A percentile compares a stretch with the other conserved stretches of the same genome.
These are phyloP conservation scores for Ophonus ardosiacus DNA, from an alignment of 2,888 invertebrate species.

Conservation along the genomic window DNA sequence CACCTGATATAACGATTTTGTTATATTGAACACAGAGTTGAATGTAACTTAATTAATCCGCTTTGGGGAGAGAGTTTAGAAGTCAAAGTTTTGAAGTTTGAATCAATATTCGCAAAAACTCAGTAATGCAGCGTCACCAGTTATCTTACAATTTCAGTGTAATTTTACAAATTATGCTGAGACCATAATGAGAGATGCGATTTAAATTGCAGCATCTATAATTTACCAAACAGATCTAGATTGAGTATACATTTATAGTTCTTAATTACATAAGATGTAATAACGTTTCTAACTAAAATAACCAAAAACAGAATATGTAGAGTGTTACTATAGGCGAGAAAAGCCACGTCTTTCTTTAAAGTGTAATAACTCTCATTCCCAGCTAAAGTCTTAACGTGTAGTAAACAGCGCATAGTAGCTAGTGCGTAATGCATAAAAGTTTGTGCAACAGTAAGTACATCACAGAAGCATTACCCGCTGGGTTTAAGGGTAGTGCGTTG, in stretches of 20 bases:
- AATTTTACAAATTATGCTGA: neutral
- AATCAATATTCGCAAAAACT: constrained; percentile 31
- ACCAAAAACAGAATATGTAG: no score
- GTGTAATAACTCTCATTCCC: no score
- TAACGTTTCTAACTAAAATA: no score
- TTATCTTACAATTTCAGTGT: neutral
- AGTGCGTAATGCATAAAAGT: no score
- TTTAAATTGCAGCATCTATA: neutral
- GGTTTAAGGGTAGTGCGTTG: no score
- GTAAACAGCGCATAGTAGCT: no score
- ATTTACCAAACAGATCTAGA: neutral
- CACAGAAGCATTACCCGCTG: no score
- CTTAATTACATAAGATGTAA: no score
- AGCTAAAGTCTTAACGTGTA: no score
- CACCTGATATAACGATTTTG: neutral
- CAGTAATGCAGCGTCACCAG: neutral
- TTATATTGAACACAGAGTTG: neutral
- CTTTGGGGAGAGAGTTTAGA: neutral
- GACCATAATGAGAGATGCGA: neutral
- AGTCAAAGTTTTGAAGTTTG: constrained; percentile 34
- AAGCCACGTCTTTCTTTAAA: no score
- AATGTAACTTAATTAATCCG: neutral
- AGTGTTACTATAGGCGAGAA: no score
- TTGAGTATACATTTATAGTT: neutral
- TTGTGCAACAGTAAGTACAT: no score